These are phyloP conservation scores for Rotaria macrura DNA, from an alignment of 2,888 invertebrate species.

Conservation along the genomic window DNA sequence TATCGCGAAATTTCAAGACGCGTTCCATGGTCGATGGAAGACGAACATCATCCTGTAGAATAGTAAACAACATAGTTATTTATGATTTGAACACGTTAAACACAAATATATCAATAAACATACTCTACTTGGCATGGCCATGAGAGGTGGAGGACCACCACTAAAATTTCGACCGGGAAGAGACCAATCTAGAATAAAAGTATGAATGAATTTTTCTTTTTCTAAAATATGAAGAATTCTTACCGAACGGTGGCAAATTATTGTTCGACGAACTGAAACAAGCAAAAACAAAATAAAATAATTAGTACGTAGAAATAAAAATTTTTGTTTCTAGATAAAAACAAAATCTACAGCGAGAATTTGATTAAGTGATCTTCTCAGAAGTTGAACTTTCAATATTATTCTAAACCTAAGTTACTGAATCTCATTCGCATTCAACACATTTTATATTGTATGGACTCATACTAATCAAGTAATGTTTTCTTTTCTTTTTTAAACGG, in stretches of 20 bases:
- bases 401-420: too few species aligned
- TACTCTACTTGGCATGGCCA: background rate
- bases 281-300: too few species aligned
- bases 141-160: background rate
- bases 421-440: too few species aligned
- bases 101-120: background rate
- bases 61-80: background rate
- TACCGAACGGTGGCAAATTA: background rate
- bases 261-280: background rate
- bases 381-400: too few species aligned
- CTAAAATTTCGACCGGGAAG: background rate
- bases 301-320: too few species aligned
- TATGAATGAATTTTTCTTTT: background rate
- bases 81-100: background rate
- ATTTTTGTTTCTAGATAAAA: too few species aligned
- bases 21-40: background rate
- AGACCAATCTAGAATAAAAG: background rate
- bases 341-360: too few species aligned
- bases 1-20: slow-evolving; percentile 15
- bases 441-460: too few species aligned
- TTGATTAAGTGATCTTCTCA: too few species aligned
- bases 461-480: too few species aligned
- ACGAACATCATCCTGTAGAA: background rate
- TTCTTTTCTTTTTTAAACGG: too few species aligned
- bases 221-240: background rate